A percentile compares a stretch with the other conserved stretches of the same genome.
Conservation (phyloP, 37 sponge, comb jelly and placozoan genomes). For the Trichoplax adhaerens region DNA sequence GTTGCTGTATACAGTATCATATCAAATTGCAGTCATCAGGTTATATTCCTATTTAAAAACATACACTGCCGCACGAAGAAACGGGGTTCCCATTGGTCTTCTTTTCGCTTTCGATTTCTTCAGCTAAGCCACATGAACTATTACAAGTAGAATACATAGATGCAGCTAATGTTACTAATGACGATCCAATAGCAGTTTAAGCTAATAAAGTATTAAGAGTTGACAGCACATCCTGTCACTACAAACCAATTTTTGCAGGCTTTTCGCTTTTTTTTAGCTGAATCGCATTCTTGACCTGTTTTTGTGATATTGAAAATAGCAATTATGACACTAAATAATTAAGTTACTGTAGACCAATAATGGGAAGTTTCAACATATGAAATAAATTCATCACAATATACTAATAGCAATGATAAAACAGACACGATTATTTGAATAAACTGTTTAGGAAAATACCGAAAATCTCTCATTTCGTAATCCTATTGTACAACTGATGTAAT, state of each 20-base stretch:
- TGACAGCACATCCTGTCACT: too few relatives aligned
- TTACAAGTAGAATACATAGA: neutral
- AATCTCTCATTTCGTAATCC: too few relatives aligned
- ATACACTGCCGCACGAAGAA: slow-evolving; percentile 85
- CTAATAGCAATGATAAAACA: too few relatives aligned
- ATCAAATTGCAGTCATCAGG: neutral
- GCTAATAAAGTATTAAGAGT: too few relatives aligned
- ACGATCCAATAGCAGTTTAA: neutral
- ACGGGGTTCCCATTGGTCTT: neutral
- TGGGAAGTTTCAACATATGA: too few relatives aligned
- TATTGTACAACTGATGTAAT: too few relatives aligned
- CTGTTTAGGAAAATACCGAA: too few relatives aligned
- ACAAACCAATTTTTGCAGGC: slow-evolving; percentile 96
- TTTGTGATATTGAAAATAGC: too few relatives aligned
- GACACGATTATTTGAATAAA: too few relatives aligned
- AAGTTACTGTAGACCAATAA: too few relatives aligned
- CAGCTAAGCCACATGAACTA: slow-evolving; percentile 93
- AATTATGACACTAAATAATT: too few relatives aligned
- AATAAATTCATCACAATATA: too few relatives aligned
- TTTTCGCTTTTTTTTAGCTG: slow-evolving; percentile 49
- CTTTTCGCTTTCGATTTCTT: slow-evolving; percentile 34
- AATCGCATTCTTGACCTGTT: neutral
- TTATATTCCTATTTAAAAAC: neutral
- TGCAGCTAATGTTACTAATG: neutral
- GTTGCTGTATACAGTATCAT: neutral